phyloP scores from a whole-genome alignment of 2,888 invertebrate genomes.

The Folsomia manolachei region DNA sequence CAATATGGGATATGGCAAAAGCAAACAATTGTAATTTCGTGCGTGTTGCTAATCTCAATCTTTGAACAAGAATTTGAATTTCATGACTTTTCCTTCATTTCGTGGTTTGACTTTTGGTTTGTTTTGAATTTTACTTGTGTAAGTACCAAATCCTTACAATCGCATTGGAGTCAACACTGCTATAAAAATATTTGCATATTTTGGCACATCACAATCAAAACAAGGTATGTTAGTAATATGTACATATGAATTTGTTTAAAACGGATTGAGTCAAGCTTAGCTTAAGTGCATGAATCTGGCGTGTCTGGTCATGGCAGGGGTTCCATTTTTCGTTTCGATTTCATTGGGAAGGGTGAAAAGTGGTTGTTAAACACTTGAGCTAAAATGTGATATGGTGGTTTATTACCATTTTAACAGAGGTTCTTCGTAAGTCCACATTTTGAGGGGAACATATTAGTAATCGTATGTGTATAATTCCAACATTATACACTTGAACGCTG shows the following conservation, averaged over 20 bases:
- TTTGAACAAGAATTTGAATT: background rate
- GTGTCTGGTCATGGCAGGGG: background rate
- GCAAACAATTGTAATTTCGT: background rate
- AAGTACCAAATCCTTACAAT: background rate
- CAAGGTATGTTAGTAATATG: background rate
- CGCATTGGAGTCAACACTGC: background rate
- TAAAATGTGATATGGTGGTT: too few species aligned
- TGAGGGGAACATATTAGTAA: too few species aligned
- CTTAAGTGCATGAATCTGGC: background rate
- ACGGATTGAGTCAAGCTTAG: background rate
- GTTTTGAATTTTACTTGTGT: background rate
- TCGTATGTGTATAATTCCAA: too few species aligned
- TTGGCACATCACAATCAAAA: constrained; percentile 16
- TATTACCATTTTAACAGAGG: too few species aligned
- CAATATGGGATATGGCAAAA: background rate
- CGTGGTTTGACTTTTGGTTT: background rate
- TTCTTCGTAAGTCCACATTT: too few species aligned
- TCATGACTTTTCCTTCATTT: background rate
- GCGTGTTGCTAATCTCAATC: background rate
- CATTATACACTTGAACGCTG: too few species aligned
- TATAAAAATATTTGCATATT: constrained; percentile 22
- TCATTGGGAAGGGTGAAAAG: background rate
- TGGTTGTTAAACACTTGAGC: background rate
- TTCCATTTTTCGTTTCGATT: background rate
- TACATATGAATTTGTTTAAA: background rate